A percentile compares a stretch with the other conserved stretches of the same genome.
Conservation (phyloP, 2,888 invertebrate species). For the Heliconius hortense region DNA sequence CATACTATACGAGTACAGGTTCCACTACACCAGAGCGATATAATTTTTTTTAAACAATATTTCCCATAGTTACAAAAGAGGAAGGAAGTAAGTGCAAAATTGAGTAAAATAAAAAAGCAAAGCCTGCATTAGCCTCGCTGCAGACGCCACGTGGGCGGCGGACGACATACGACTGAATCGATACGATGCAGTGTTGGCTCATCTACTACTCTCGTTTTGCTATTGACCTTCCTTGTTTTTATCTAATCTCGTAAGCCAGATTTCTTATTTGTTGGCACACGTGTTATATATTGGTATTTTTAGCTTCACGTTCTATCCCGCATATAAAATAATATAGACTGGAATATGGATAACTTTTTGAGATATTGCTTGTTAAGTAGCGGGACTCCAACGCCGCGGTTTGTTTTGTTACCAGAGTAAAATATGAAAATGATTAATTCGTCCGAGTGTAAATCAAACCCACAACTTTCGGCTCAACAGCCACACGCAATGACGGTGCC, state of each 20-base stretch:
- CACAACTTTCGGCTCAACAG: no score
- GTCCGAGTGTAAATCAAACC: no score
- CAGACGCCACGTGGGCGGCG: slow-evolving; percentile 43
- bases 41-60: background rate
- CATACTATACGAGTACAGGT: no score
- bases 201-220: slow-evolving; percentile 21
- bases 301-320: no score
- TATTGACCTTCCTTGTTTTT: slow-evolving; percentile 23
- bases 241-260: slow-evolving; percentile 16
- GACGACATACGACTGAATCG: slow-evolving; percentile 40
- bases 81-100: slow-evolving; percentile 5
- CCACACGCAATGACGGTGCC: no score
- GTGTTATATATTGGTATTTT: background rate
- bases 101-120: slow-evolving; percentile 2
- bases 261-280: slow-evolving; percentile 13
- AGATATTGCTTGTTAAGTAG: no score
- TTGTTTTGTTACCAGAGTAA: no score
- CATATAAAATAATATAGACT: no score
- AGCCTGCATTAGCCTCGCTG: slow-evolving; percentile 28
- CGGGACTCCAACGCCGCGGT: no score
- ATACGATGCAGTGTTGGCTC: slow-evolving; percentile 44
- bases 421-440: no score
- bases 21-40: no score
- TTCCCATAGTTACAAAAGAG: background rate
- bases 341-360: no score